These are phyloP conservation scores for Tachina fera DNA, from an alignment of 2,888 invertebrate genomes.

Conservation along the genomic window DNA sequence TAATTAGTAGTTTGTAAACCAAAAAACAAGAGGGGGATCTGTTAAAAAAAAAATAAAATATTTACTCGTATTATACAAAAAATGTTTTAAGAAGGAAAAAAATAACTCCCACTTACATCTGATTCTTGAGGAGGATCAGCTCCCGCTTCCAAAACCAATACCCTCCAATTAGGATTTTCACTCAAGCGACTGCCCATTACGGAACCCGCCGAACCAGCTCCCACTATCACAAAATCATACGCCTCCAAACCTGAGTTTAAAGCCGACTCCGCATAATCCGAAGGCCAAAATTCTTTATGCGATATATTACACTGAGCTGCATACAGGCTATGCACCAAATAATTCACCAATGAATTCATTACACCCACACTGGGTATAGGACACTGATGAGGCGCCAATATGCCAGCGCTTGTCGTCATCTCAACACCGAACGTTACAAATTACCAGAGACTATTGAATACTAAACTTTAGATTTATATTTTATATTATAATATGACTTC, in stretches of 20 bases:
- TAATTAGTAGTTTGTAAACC: constrained; percentile 75
- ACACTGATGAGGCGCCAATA: constrained; percentile 71
- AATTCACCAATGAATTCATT: constrained; percentile 83
- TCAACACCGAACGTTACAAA: neutral
- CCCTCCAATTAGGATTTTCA: constrained; percentile 82
- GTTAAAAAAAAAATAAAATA: neutral
- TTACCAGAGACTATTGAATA: neutral
- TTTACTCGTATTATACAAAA: neutral
- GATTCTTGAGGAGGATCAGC: constrained; percentile 83
- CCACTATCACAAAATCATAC: constrained; percentile 83
- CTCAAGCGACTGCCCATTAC: constrained; percentile 84
- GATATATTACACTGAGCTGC: constrained; percentile 85
- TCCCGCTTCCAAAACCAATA: constrained; percentile 84
- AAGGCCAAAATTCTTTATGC: constrained; percentile 84
- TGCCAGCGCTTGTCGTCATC: neutral
- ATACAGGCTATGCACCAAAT: constrained; percentile 85
- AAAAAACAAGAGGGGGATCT: constrained; percentile 76
- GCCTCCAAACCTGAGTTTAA: constrained; percentile 78
- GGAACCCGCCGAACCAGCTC: constrained; percentile 84
- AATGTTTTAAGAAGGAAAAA: neutral
- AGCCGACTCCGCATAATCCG: constrained; percentile 81
- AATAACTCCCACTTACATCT: constrained; percentile 74
- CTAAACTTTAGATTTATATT: neutral
- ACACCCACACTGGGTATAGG: constrained; percentile 75
- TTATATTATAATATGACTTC: constrained; percentile 2